Evolutionary conservation across 2,888 invertebrate species (phyloP).

Genomic region (Rhamphomyia laevipes): DNA sequence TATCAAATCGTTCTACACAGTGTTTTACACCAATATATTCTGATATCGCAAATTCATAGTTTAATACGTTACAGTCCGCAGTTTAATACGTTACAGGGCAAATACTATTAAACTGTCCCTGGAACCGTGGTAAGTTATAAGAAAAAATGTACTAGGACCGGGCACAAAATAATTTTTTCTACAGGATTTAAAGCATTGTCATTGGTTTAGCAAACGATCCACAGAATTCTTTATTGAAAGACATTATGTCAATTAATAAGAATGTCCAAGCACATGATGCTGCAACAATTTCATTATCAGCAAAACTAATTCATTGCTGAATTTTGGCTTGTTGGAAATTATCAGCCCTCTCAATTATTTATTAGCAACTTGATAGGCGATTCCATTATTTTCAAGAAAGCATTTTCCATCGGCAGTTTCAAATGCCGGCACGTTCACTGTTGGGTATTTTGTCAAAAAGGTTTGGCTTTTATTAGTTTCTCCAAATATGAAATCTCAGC

Average conservation of each 20-base stretch:
- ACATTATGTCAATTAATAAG: slow-evolving; percentile 87
- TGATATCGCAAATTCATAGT: no score
- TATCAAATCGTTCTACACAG: no score
- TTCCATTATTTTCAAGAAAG: slow-evolving; percentile 91
- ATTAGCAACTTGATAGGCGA: slow-evolving; percentile 81
- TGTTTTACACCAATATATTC: no score
- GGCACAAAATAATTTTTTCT: no score
- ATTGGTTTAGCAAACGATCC: slow-evolving; percentile 71
- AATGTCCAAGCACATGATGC: slow-evolving; percentile 94
- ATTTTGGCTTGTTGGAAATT: slow-evolving; percentile 67
- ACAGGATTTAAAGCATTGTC: no score
- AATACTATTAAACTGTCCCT: no score
- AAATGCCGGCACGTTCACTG: slow-evolving; percentile 94
- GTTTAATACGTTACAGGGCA: no score
- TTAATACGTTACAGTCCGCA: no score
- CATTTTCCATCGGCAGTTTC: slow-evolving; percentile 78
- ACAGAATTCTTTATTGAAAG: slow-evolving; percentile 75
- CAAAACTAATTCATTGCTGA: slow-evolving; percentile 89
- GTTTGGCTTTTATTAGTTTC: slow-evolving; percentile 80
- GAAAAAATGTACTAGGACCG: no score
- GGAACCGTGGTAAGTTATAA: no score
- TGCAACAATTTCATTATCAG: slow-evolving; percentile 87
- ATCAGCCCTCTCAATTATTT: slow-evolving; percentile 64
- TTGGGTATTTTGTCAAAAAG: slow-evolving; percentile 91
- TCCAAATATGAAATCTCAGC: slow-evolving; percentile 83